These are phyloP conservation scores for Cantharis rustica DNA, from an alignment of 2,888 invertebrate genomes.

Conservation along the genomic window DNA sequence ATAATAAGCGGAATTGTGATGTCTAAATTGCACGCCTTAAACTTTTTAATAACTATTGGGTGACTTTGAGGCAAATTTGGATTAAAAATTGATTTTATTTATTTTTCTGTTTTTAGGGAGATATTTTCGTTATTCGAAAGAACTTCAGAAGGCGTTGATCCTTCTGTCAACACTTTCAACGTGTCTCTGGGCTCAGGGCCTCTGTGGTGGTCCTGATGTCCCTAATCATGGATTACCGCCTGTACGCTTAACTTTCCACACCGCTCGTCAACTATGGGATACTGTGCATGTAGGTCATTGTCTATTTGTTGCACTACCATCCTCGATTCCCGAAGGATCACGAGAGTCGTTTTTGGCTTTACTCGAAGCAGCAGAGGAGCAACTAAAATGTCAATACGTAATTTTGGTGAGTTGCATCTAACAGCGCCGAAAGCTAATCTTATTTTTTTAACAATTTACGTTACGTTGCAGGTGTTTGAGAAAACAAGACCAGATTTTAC, in stretches of 20 bases:
- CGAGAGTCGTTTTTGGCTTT: constrained; percentile 94
- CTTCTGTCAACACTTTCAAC: constrained; percentile 76
- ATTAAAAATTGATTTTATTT: not conserved
- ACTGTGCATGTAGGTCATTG: constrained; percentile 66
- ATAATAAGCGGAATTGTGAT: not conserved
- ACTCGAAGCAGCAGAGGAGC: constrained; percentile 94
- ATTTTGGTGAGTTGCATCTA: constrained; percentile 63
- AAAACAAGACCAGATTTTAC: constrained; percentile 79
- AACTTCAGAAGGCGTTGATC: constrained; percentile 70
- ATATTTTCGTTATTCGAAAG: constrained; percentile 58
- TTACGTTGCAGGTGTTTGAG: constrained; percentile 47
- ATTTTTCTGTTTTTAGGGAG: constrained; percentile 40
- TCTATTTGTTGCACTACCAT: constrained; percentile 89
- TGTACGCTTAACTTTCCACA: constrained; percentile 56
- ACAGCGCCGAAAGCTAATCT: not conserved
- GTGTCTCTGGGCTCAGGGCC: constrained; percentile 98
- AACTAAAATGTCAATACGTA: constrained; percentile 80
- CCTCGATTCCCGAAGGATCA: constrained; percentile 85
- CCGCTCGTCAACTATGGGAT: constrained; percentile 54
- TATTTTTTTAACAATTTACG: not conserved
- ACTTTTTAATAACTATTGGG: not conserved
- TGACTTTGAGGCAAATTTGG: not conserved
- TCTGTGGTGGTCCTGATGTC: constrained; percentile 99
- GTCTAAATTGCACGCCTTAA: not conserved
- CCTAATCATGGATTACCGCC: constrained; percentile 71